A percentile compares a stretch with the other conserved stretches of the same genome.
Conservation (phyloP, 2,888 invertebrate species). For the Drosophila borealis region DNA sequence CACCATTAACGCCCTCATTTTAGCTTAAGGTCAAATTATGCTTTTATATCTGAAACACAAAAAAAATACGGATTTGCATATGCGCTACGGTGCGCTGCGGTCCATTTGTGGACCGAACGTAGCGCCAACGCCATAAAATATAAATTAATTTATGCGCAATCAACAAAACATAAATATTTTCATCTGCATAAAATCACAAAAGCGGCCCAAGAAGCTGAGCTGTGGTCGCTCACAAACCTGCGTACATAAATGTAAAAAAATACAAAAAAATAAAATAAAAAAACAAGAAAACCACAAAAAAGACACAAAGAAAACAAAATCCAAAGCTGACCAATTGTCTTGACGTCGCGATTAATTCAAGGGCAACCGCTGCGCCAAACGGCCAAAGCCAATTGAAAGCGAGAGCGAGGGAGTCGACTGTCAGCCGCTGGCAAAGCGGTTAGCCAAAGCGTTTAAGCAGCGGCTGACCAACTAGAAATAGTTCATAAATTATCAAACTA, state of each 20-base stretch:
- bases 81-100: constrained; percentile 51
- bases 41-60: constrained; percentile 63
- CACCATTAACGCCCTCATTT: constrained; percentile 82
- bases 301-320: constrained; percentile 37
- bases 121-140: constrained; percentile 81
- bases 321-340: constrained; percentile 69
- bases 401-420: constrained; percentile 71
- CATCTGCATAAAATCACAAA: constrained; percentile 80
- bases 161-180: constrained; percentile 82
- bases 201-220: constrained; percentile 71
- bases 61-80: constrained; percentile 69
- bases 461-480: constrained; percentile 60
- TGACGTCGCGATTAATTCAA: constrained; percentile 63
- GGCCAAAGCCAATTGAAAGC: constrained; percentile 71
- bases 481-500: constrained; percentile 79
- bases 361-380: constrained; percentile 62
- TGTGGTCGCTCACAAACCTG: constrained; percentile 57
- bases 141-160: constrained; percentile 81
- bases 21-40: constrained; percentile 79
- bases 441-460: constrained; percentile 20
- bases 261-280: constrained; percentile 26
- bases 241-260: constrained; percentile 55
- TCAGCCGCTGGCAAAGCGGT: constrained; percentile 14
- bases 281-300: constrained; percentile 20
- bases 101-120: constrained; percentile 77